Conservation (phyloP, 2,113 vertebrate species). For the Chelonoidis abingdonii region DNA sequence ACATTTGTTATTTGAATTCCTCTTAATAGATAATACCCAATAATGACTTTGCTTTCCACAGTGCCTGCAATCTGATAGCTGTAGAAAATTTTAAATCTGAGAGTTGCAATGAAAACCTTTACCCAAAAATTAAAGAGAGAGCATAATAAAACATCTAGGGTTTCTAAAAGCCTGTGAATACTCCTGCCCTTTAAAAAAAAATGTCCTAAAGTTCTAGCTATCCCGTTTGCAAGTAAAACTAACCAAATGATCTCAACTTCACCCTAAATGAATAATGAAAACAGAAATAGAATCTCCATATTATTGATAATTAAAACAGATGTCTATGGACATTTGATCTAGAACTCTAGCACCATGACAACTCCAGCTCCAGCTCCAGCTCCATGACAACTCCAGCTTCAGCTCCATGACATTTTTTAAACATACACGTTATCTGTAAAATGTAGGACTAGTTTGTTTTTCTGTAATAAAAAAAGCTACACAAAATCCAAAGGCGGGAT, state of each 20-base stretch:
- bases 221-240: slow-evolving; percentile 37
- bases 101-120: slow-evolving; percentile 49
- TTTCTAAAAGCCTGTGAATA: slow-evolving; percentile 53
- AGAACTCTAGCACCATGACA: not conserved
- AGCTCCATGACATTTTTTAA: not conserved
- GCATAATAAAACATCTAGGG: slow-evolving; percentile 52
- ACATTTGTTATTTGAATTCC: slow-evolving; percentile 60
- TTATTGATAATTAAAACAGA: not conserved
- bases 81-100: slow-evolving; percentile 48
- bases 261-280: not conserved
- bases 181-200: slow-evolving; percentile 14
- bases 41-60: slow-evolving; percentile 66
- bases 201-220: slow-evolving; percentile 49
- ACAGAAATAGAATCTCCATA: not conserved
- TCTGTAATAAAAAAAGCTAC: not conserved
- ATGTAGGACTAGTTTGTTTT: not conserved
- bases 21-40: slow-evolving; percentile 68
- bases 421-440: not conserved
- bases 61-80: slow-evolving; percentile 27
- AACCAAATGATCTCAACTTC: slow-evolving; percentile 24
- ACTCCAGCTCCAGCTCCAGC: not conserved
- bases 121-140: slow-evolving; percentile 50
- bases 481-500: not conserved
- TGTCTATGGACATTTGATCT: not conserved
- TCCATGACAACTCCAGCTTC: not conserved